Percentiles rank a stretch among this genome's conserved stretches.
phyloP scores from a whole-genome alignment of 2,888 invertebrate genomes.

The Candidula unifasciata region DNA sequence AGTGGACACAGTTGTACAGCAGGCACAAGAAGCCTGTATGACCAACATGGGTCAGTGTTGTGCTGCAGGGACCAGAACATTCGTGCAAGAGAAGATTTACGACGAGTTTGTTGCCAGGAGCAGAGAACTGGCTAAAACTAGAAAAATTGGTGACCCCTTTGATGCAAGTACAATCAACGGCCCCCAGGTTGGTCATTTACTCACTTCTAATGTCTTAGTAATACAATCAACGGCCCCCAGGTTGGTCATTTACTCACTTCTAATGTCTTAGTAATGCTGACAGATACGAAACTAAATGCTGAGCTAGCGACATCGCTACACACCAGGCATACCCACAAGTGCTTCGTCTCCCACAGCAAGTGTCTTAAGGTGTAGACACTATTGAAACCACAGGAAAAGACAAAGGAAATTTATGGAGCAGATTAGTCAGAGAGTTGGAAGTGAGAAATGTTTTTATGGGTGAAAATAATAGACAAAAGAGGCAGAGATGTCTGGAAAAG shows the following conservation, averaged over 20 bases:
- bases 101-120: slow-evolving; percentile 90
- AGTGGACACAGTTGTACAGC: slow-evolving; percentile 71
- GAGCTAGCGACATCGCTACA: no score
- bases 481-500: no score
- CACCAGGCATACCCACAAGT: no score
- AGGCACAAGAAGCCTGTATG: slow-evolving; percentile 88
- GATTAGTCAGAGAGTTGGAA: no score
- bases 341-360: no score
- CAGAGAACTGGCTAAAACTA: slow-evolving; percentile 86
- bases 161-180: slow-evolving; percentile 89
- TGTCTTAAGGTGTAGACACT: no score
- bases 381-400: no score
- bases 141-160: slow-evolving; percentile 93
- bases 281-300: not conserved
- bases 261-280: not conserved
- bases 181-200: slow-evolving; percentile 83
- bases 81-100: slow-evolving; percentile 92
- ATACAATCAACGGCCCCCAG: slow-evolving; percentile 93
- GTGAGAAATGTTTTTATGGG: no score
- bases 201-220: not conserved
- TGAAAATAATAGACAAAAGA: no score
- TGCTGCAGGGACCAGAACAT: slow-evolving; percentile 93
- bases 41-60: slow-evolving; percentile 97
- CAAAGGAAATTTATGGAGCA: no score
- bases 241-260: slow-evolving; percentile 68